A percentile compares a stretch with the other conserved stretches of the same genome.
These are phyloP conservation scores for Drosophila ohnishii DNA, from an alignment of 1,140 invertebrate species.

Conservation along the genomic window DNA sequence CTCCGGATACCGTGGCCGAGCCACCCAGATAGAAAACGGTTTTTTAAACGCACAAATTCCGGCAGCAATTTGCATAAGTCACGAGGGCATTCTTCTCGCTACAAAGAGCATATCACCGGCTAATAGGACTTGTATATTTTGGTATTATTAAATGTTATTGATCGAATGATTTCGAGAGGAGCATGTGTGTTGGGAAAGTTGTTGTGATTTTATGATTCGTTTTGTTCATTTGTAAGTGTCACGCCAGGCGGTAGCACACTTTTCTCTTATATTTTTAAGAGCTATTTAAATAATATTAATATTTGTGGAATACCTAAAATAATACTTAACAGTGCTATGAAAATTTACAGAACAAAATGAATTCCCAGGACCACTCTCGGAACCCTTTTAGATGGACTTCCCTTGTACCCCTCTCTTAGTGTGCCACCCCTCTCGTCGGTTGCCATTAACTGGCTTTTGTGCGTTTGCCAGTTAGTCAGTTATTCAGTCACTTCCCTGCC, in stretches of 20 bases:
- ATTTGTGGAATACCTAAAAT: neutral
- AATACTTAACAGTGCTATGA: neutral
- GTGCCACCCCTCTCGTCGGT: neutral
- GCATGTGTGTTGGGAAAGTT: constrained; percentile 6
- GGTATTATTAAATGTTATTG: constrained; percentile 50
- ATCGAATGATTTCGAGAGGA: constrained; percentile 29
- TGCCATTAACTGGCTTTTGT: constrained; percentile 37
- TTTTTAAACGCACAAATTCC: constrained; percentile 41
- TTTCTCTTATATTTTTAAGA: neutral
- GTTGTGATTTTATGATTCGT: neutral
- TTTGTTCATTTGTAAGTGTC: constrained; percentile 18
- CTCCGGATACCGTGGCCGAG: constrained; percentile 1
- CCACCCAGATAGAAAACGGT: constrained; percentile 69
- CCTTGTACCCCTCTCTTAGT: neutral
- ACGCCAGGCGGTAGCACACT: neutral
- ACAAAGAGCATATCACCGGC: constrained; percentile 33
- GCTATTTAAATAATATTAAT: neutral
- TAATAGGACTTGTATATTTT: constrained; percentile 50
- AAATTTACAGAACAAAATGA: neutral
- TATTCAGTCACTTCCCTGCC: constrained; percentile 15
- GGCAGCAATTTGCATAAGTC: constrained; percentile 64
- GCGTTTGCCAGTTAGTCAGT: constrained; percentile 39
- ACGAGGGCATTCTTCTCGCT: constrained; percentile 28
- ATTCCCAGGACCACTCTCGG: neutral
- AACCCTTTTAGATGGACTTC: constrained; percentile 20